Evolutionary conservation across 2,888 invertebrate species (phyloP), one percentile per base, ranked within the genome.

Genomic region (Philonicus albiceps): DNA sequence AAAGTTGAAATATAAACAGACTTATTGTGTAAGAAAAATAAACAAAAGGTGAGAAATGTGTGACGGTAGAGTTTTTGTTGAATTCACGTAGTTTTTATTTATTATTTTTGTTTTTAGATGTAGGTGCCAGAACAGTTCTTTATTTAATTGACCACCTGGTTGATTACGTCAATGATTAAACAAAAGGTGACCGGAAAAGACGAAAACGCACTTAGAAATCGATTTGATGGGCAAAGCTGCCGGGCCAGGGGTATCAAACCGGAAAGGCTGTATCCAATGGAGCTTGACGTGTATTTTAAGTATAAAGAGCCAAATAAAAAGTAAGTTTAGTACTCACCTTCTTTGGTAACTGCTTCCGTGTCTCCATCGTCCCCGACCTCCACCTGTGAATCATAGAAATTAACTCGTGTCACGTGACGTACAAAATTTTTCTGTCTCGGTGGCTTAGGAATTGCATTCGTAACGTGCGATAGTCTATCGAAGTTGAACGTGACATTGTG

Each of bases 301-400:
- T 27, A 64, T 64, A 64, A 53, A 64, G 22, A 64, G 64, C 11
- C 27, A 53, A 53, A 53, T 19, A 55, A 22, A 27, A 55, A 55
- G 27, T 7, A 11, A 11, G 27, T 27, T n/a, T 27, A 22, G 34
- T 73, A 92, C 93, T 94, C 92, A 96, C 97, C 97, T 95, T 97
- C 97, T 95, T 97, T 97, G 93, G 96, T 96, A 91, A 96, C 95
- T 90, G 97, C 96, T 93, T 96, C 94, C 89, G 96, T 95, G 91
- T 96, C 96, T 87, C 95, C 96, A 89, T 95, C 95, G 81, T 95
- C 95, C 87, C 95, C 95, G 91, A 95, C 95, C 95, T 96, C 92
- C 90, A 92, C 91, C 92, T 92, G 92, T 90, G 92, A 92, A 91
- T 91, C 92, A 90, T 92, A 92, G 90, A 92, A 92, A 91, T 92